Evolutionary conservation across 2,113 vertebrate genomes (phyloP), one percentile per base, ranked within the genome.

Genomic region (Narcine bancroftii): DNA sequence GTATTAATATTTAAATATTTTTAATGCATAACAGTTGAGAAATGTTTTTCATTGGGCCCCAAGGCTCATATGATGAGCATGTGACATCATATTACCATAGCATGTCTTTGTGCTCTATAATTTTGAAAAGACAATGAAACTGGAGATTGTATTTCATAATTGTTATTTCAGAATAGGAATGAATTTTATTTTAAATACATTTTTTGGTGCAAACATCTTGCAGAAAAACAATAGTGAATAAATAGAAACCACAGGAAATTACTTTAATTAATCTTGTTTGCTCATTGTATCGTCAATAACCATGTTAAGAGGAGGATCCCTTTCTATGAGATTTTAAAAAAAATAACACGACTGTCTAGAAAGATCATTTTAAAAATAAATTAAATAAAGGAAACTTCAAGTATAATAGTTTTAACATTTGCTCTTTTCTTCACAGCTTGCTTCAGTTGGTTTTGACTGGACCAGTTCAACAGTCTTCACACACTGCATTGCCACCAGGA

Each of bases 361-460:
- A n/a, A n/a, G n/a, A n/a, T n/a, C n/a, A n/a, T n/a, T n/a, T 75
- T 15, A 77, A 75, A 50, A 39, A 24, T 11, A 60, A 92, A 83
- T 56, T 75, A n/a, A 60, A 10, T 53, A 33, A 92, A 53, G 47
- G 29, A 47, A 29, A 92, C 45, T 83, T 6, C 42, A 93, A 60
- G 93, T 60, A 87, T 21, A 79, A 53, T 69, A 92, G 29, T 72
- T 81, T 63, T 87, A 66, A 42, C 92, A 29, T 66, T 89, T 63
- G 0, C 45, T 92, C 85, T 79, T 93, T 53, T 53, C 33, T 65
- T n/a, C 73, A 0, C 97, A 99, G 99, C 96, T 95, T 99, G 92
- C 97, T 99, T 92, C 99, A 99, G 96, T 94, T 99, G 96, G 98
- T 99, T 94, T 96, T 99, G 93, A 99, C 97, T 0, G 99, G 98